Conservation (phyloP, 2,888 invertebrate genomes). For the Palloptera scutellata region DNA sequence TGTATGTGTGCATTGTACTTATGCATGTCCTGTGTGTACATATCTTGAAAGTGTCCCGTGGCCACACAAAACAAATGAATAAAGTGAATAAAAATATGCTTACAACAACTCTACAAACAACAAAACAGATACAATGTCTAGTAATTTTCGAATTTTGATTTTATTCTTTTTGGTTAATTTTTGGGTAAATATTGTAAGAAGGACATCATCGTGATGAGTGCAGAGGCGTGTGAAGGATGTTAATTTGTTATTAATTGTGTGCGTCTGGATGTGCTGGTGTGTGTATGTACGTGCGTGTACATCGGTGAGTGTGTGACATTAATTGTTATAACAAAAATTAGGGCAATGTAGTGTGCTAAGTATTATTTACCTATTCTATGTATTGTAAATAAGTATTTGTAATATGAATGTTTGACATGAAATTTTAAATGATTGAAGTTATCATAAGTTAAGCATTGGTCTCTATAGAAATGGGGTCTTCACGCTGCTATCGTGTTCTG, state of each 20-base stretch:
- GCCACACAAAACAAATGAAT: constrained; percentile 12
- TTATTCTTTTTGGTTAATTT: constrained; percentile 55
- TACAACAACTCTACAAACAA: constrained; percentile 46
- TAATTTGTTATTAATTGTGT: constrained; percentile 62
- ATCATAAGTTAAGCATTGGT: too few species aligned
- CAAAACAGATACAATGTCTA: constrained; percentile 32
- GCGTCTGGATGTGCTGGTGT: constrained; percentile 4
- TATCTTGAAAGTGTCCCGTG: constrained; percentile 29
- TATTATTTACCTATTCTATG: too few species aligned
- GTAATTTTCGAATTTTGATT: constrained; percentile 44
- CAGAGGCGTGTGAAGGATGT: constrained; percentile 52
- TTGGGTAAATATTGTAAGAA: constrained; percentile 40
- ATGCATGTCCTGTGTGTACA: constrained; percentile 21
- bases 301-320: too few species aligned
- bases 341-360: too few species aligned
- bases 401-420: too few species aligned
- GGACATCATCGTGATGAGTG: constrained; percentile 3
- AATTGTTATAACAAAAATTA: too few species aligned
- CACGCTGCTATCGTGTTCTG: too few species aligned
- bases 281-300: neutral
- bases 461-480: too few species aligned
- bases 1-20: constrained; percentile 19
- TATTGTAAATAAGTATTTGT: too few species aligned
- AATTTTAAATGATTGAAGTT: too few species aligned
- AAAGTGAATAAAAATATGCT: constrained; percentile 17